phyloP scores from a whole-genome alignment of 1,140 invertebrate species.

The Lasioglossum albipes region DNA sequence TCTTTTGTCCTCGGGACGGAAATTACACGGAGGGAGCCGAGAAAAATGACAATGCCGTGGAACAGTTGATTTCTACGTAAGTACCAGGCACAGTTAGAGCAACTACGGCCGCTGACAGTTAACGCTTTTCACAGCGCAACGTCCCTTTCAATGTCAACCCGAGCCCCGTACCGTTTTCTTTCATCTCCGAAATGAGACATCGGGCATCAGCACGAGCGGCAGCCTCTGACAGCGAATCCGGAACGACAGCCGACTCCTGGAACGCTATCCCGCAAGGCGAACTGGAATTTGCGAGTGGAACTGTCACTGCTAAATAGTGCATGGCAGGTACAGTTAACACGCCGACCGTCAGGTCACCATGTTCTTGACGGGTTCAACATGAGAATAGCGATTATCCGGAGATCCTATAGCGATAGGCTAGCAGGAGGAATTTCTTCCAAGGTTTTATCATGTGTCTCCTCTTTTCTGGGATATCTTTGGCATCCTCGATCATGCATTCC shows the following conservation, averaged over 20 bases:
- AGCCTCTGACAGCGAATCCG: not conserved
- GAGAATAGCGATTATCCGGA: not conserved
- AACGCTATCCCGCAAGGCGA: not conserved
- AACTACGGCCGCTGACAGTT: conserved; percentile 25
- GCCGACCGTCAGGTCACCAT: not conserved
- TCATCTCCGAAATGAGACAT: not conserved
- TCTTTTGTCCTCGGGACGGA: conserved; percentile 48
- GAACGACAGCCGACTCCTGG: not conserved
- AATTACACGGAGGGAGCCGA: conserved; percentile 42
- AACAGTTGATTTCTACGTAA: conserved; percentile 38
- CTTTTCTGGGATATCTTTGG: not conserved
- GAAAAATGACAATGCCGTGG: conserved; percentile 27
- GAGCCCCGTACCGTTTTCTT: not conserved
- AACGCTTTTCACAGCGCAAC: conserved; percentile 12
- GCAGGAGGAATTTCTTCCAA: not conserved
- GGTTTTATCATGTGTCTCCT: conserved; percentile 1
- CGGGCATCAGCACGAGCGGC: not conserved
- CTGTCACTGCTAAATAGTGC: conserved; percentile 19
- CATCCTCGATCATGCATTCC: not conserved
- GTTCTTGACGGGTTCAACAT: not conserved
- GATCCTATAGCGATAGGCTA: not conserved
- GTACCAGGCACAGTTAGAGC: conserved; percentile 46
- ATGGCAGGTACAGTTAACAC: conserved; percentile 23
- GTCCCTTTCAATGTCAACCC: conserved; percentile 16
- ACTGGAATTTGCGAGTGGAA: conserved; percentile 2